Base-by-base conservation (phyloP, 2,797 vertebrate species). In the Lerista edwardsae region DNA sequence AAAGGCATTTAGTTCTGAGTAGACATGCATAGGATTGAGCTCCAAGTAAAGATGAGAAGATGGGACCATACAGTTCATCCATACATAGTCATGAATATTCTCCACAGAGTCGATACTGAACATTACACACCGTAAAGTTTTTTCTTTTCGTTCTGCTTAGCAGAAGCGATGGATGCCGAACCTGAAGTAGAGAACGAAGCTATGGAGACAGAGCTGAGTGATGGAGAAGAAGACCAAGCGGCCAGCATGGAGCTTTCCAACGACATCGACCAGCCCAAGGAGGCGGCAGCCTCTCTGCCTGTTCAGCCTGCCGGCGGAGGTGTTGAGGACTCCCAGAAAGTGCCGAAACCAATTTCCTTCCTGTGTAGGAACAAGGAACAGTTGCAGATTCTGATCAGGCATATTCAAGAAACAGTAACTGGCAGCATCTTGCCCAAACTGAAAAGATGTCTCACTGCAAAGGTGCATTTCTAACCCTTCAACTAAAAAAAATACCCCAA, bases 361-460 rank as follows among this genome's bases (percentile, higher is more conserved):
- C 96, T 98, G 86, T 98, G 98, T 1, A 97, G 92, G 92, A 98
- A 95, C 93, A 95, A 94, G 72, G 96, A 97, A 68, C 97, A 98
- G 69, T 93, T 99, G 90, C 96, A 98, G 88, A 83, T 90, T 84
- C 96, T 99, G 41, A 97, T 98, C 83, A 94, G 86, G 19, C 91
- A 96, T 82, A 98, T 99, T 92, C 97, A 99, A 25, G 90, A 92
- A 81, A 96, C 98, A 0, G 96, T 99, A 34, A 97, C 95, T 1
- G 90, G 91, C 86, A 98, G 90, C 88, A 95, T 99, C 84, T 95
- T 99, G 80, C 99, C 99, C 11, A 97, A 97, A 36, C 95, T 99
- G n/a, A 97, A 98, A 76, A 98, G 96, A 71, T 99, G 98, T 90
- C 97, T 99, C 83, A 97, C 94, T 55, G 97, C 98, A 73, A 98